These are phyloP conservation scores for Isichthys henryi DNA, from an alignment of 2,113 vertebrate species.

Conservation along the genomic window DNA sequence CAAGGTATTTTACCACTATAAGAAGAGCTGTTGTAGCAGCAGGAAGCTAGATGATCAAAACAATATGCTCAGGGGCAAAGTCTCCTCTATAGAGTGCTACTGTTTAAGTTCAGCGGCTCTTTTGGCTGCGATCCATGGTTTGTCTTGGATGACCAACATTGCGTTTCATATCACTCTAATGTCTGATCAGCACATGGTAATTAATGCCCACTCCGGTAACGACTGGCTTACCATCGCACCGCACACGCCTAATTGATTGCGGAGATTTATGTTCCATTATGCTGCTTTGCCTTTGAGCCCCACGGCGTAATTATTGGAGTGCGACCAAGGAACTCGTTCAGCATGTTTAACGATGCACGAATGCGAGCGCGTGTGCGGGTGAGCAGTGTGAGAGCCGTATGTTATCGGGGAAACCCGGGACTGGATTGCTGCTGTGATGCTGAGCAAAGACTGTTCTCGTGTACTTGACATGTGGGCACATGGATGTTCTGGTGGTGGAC, in stretches of 20 bases:
- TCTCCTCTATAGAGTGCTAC: not conserved
- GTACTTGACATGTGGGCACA: too few relatives aligned
- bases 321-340: not conserved
- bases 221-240: not conserved
- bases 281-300: not conserved
- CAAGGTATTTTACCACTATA: conserved; percentile 35
- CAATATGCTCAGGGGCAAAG: not conserved
- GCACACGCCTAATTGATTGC: conserved; percentile 10
- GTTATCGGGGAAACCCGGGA: too few relatives aligned
- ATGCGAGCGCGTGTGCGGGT: conserved; percentile 25
- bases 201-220: not conserved
- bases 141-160: too few relatives aligned
- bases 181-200: not conserved
- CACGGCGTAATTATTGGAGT: not conserved
- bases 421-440: not conserved
- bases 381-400: not conserved
- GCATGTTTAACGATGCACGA: not conserved
- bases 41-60: not conserved
- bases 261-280: not conserved
- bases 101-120: not conserved
- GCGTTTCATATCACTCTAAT: not conserved
- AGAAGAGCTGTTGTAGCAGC: conserved; percentile 18
- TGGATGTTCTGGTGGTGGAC: not conserved
- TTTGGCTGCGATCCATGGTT: conserved; percentile 5
- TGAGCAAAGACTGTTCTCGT: not conserved